Evolutionary conservation across 2,113 vertebrate species (phyloP).

Genomic region (Chaetops frenatus): DNA sequence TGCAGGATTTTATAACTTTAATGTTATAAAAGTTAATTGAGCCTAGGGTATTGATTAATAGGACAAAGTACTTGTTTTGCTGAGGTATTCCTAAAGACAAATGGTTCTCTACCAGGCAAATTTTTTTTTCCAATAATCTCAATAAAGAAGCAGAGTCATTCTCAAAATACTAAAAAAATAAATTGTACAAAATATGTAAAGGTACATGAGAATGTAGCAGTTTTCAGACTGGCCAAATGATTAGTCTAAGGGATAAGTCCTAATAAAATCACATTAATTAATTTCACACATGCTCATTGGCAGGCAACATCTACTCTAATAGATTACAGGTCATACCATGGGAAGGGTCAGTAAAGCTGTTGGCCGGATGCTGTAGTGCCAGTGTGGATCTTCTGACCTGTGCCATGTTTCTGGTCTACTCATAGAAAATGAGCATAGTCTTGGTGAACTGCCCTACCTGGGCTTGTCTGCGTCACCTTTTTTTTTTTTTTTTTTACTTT

Average conservation of each 20-base stretch:
- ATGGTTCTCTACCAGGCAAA: not conserved
- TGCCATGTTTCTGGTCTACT: not conserved
- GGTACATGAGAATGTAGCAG: not conserved
- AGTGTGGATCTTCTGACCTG: not conserved
- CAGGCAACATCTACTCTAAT: not conserved
- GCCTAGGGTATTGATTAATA: not conserved
- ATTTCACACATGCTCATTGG: not conserved
- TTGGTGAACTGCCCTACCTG: not conserved
- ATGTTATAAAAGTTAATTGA: not conserved
- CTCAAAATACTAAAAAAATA: not conserved
- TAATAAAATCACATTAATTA: not conserved
- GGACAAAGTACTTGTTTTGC: not conserved
- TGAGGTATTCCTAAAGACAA: not conserved
- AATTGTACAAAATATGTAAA: not conserved
- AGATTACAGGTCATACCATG: not conserved
- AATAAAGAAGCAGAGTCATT: not conserved
- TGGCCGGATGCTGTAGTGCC: not conserved
- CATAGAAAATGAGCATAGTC: not conserved
- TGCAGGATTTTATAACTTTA: not conserved
- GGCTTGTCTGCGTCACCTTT: not conserved
- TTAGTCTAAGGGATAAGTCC: not conserved
- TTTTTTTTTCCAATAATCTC: not conserved
- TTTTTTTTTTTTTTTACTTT: too few relatives aligned
- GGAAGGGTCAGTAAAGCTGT: not conserved
- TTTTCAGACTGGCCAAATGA: not conserved